Evolutionary conservation across 2,113 vertebrate genomes (phyloP).

Genomic region (Platichthys flesus): DNA sequence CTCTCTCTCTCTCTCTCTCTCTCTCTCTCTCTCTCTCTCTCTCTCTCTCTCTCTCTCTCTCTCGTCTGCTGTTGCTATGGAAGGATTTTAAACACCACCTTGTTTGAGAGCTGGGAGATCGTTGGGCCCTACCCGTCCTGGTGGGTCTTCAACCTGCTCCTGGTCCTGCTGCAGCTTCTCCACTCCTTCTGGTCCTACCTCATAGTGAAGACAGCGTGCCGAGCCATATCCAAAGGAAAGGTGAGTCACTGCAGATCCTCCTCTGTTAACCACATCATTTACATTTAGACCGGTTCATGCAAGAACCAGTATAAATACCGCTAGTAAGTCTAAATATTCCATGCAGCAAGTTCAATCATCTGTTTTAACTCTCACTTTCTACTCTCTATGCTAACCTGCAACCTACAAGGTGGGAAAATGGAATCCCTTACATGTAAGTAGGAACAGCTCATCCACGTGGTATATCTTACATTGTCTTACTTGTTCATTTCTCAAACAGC

Average conservation of each 20-base stretch:
- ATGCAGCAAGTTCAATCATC: slow-evolving; percentile 19
- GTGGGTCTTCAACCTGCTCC: slow-evolving; percentile 93
- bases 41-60: background rate
- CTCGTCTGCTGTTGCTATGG: slow-evolving; percentile 24
- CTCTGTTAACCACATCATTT: background rate
- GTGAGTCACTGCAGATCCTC: slow-evolving; percentile 83
- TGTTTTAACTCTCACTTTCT: slow-evolving; percentile 51
- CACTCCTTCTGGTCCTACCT: slow-evolving; percentile 96
- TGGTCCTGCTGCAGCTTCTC: slow-evolving; percentile 90
- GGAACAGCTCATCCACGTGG: background rate
- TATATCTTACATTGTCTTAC: background rate
- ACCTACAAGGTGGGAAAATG: slow-evolving; percentile 92
- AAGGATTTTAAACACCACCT: slow-evolving; percentile 95
- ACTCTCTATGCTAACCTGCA: slow-evolving; percentile 39
- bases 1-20: slow-evolving; percentile 3
- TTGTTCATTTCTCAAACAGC: background rate
- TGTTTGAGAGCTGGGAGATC: slow-evolving; percentile 97
- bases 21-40: too few relatives aligned
- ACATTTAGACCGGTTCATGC: too few relatives aligned
- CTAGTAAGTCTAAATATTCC: slow-evolving; percentile 3
- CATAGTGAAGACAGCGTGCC: slow-evolving; percentile 92
- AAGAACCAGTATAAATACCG: background rate
- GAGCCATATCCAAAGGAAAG: slow-evolving; percentile 95
- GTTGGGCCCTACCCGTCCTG: slow-evolving; percentile 96
- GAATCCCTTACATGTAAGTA: slow-evolving; percentile 98